These are phyloP conservation scores for Rhabdomys pumilio DNA, from an alignment of 2,797 vertebrate species.

Conservation along the genomic window DNA sequence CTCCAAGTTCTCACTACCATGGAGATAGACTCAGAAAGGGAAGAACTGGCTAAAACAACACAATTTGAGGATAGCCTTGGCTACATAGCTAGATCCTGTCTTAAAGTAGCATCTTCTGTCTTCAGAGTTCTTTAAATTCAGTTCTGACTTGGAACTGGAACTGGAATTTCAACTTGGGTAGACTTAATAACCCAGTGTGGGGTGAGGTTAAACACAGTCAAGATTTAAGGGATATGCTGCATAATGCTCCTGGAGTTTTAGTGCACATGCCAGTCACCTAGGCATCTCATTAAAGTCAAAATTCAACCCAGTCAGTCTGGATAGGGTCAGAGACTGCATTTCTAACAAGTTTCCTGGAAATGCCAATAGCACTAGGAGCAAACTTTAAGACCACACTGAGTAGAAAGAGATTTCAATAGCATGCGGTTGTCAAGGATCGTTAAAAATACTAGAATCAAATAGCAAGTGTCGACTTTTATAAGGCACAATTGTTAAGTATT, in stretches of 20 bases:
- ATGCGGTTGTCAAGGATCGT: slow-evolving; percentile 1
- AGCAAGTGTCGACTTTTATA: slow-evolving; percentile 43
- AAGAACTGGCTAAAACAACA: neutral
- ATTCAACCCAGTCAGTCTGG: neutral
- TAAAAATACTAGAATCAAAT: slow-evolving; percentile 48
- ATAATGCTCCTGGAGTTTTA: slow-evolving; percentile 1
- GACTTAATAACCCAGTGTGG: slow-evolving; percentile 17
- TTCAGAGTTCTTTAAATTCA: slow-evolving; percentile 58
- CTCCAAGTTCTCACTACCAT: neutral
- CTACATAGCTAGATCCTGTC: neutral
- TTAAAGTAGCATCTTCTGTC: neutral
- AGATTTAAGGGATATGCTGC: slow-evolving; percentile 35
- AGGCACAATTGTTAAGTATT: slow-evolving; percentile 16
- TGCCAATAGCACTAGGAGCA: slow-evolving; percentile 1
- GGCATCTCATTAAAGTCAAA: slow-evolving; percentile 51
- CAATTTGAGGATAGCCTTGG: neutral
- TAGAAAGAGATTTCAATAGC: neutral
- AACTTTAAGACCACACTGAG: neutral
- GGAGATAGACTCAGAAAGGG: slow-evolving; percentile 9
- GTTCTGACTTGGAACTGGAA: slow-evolving; percentile 42
- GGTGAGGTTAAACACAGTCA: slow-evolving; percentile 29
- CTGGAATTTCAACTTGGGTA: slow-evolving; percentile 38
- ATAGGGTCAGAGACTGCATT: slow-evolving; percentile 22
- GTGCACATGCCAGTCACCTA: neutral
- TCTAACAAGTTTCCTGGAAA: slow-evolving; percentile 3